Conservation (phyloP, 2,888 invertebrate species). For the Philereme vetulata region DNA sequence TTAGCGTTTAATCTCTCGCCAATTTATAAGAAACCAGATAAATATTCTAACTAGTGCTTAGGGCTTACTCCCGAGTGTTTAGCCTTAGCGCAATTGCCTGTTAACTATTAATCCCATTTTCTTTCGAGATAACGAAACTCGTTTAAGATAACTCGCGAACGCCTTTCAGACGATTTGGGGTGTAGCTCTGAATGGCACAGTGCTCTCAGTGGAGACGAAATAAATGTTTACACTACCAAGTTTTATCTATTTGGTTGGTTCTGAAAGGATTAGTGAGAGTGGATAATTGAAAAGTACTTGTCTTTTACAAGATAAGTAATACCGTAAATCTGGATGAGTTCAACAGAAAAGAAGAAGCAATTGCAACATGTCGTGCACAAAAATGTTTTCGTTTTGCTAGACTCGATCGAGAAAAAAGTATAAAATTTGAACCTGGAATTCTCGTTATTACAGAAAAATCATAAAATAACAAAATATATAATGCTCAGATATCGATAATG, state of each 20-base stretch:
- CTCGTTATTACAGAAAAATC: no score
- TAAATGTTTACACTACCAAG: no score
- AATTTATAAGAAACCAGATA: conserved; percentile 44
- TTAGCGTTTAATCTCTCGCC: conserved; percentile 33
- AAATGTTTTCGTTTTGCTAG: no score
- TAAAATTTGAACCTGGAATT: no score
- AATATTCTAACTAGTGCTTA: conserved; percentile 42
- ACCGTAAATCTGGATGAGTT: no score
- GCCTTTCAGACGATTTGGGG: conserved; percentile 79
- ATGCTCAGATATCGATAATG: no score
- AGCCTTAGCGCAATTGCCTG: conserved; percentile 66
- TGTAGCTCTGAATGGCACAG: conserved; percentile 50
- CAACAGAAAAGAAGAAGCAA: no score
- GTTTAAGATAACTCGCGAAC: conserved; percentile 80
- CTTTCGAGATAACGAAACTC: conserved; percentile 83
- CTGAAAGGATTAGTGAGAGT: not conserved
- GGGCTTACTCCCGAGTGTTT: conserved; percentile 55
- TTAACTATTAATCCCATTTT: conserved; percentile 82
- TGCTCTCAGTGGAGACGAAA: conserved; percentile 33
- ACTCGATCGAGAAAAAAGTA: no score
- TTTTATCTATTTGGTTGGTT: conserved; percentile 2
- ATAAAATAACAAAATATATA: no score
- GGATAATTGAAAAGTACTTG: not conserved
- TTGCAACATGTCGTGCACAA: no score
- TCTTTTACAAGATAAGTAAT: no score